phyloP scores from a whole-genome alignment of 2,797 vertebrate genomes.

The Danio tinwini region DNA sequence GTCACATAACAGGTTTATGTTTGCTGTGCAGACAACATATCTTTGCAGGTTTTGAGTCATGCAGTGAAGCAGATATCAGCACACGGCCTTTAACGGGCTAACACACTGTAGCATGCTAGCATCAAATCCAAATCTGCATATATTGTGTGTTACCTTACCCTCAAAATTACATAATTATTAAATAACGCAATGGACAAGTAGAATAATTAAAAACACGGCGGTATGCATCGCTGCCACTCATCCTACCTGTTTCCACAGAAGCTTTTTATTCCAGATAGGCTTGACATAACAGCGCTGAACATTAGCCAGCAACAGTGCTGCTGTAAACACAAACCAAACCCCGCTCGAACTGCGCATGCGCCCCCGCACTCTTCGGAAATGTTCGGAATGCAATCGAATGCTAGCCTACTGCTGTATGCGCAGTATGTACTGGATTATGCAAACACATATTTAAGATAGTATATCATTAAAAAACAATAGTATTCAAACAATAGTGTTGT shows the following conservation, averaged over 20 bases:
- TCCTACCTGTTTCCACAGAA: conserved; percentile 73
- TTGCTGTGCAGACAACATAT: conserved; percentile 1
- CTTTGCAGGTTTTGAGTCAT: conserved; percentile 17
- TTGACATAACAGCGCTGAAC: conserved; percentile 76
- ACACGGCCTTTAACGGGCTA: conserved; percentile 48
- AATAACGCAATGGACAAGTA: conserved; percentile 4
- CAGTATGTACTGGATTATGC: background rate
- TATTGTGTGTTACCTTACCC: background rate
- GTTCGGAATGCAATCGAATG: background rate
- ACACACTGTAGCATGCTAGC: conserved; percentile 35
- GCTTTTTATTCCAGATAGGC: conserved; percentile 69
- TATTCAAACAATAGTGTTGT: background rate
- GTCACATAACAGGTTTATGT: background rate
- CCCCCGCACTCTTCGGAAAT: background rate
- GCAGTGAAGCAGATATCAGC: conserved; percentile 13
- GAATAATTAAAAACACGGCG: background rate
- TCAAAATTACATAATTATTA: background rate
- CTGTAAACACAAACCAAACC: conserved; percentile 84
- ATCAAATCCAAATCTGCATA: conserved; percentile 11
- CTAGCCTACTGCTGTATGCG: background rate
- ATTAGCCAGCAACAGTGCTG: conserved; percentile 72
- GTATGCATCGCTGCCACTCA: background rate
- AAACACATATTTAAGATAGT: background rate
- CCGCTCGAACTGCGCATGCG: conserved; percentile 73
- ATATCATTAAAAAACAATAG: background rate